phyloP scores from a whole-genome alignment of 1,140 invertebrate genomes.

The Gryllus bimaculatus region DNA sequence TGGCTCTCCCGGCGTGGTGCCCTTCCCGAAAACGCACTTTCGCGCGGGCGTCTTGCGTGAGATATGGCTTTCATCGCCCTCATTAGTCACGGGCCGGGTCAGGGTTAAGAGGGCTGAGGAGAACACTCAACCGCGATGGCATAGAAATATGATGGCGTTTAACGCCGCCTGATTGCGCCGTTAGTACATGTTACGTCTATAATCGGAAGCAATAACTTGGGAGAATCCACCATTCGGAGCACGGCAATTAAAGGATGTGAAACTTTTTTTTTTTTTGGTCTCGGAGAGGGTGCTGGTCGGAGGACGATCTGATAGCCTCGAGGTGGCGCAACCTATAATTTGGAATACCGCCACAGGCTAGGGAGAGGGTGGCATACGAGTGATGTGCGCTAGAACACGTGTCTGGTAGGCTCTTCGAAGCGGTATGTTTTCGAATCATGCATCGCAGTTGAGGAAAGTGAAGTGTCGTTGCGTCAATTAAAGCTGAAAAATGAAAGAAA shows the following conservation, averaged over 20 bases:
- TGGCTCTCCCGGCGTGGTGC: too few relatives aligned
- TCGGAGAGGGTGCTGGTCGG: too few relatives aligned
- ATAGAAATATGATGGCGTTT: not conserved
- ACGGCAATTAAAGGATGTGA: not conserved
- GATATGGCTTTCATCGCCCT: not conserved
- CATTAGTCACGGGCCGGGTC: not conserved
- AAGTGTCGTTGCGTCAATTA: too few relatives aligned
- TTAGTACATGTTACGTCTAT: not conserved
- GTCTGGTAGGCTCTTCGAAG: not conserved
- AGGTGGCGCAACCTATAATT: not conserved
- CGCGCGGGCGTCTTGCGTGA: not conserved
- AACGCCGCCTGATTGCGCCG: not conserved
- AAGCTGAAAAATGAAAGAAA: too few relatives aligned
- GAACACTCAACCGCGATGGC: not conserved
- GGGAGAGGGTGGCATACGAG: too few relatives aligned
- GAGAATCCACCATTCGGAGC: not conserved
- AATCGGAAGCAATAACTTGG: not conserved
- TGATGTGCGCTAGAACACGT: not conserved
- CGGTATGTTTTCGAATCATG: too few relatives aligned
- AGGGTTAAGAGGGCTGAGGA: not conserved
- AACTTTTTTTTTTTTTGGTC: not conserved
- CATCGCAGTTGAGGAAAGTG: too few relatives aligned
- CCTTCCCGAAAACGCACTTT: not conserved
- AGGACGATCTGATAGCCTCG: not conserved
- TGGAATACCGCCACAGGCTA: too few relatives aligned